Conservation (phyloP, 2,113 vertebrate genomes). For the Notiomystis cincta region DNA sequence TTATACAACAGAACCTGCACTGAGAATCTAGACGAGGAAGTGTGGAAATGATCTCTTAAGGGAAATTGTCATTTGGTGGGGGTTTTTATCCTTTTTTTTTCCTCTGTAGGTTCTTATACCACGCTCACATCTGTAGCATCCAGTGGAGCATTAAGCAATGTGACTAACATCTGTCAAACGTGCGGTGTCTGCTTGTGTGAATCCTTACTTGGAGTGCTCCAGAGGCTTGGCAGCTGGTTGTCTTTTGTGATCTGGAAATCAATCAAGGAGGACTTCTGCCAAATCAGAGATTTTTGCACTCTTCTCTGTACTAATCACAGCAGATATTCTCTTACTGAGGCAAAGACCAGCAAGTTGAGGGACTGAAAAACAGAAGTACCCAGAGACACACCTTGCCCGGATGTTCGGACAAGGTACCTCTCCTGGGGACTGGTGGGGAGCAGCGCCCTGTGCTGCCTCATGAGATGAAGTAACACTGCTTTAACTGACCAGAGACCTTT, state of each 20-base stretch:
- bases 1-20: constrained; percentile 36
- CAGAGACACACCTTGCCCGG: rapidly evolving
- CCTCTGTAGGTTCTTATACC: not conserved
- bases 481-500: not conserved
- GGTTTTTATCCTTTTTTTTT: not conserved
- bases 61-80: not conserved
- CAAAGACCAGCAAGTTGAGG: not conserved
- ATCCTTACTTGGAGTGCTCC: constrained; percentile 36
- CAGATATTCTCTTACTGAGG: not conserved
- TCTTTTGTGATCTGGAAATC: constrained; percentile 59
- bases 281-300: constrained; percentile 24
- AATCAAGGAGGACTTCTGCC: constrained; percentile 34
- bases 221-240: constrained; percentile 45
- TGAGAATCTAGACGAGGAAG: not conserved
- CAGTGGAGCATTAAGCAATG: constrained; percentile 46
- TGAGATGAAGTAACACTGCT: not conserved
- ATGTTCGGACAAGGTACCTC: not conserved
- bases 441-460: not conserved
- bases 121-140: not conserved
- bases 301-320: not conserved
- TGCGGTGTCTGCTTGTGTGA: constrained; percentile 35
- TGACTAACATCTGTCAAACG: constrained; percentile 53
- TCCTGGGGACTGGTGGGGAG: not conserved
- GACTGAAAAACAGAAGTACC: not conserved
- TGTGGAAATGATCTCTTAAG: not conserved